Evolutionary conservation across 1,140 invertebrate species (phyloP).

Genomic region (Drosophila azteca): DNA sequence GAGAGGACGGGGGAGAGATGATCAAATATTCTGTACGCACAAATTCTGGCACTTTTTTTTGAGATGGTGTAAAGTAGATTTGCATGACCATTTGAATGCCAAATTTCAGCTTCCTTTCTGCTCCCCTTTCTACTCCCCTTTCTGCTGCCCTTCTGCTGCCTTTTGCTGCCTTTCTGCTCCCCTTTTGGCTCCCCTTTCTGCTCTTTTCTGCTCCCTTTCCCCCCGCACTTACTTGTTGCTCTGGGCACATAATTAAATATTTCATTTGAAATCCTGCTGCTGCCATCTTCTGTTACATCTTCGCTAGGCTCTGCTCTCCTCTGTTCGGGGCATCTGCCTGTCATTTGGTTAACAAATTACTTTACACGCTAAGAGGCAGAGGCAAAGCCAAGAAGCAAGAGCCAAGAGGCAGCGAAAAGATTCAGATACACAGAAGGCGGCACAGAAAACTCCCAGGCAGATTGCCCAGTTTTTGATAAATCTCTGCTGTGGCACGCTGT

Average conservation of each 20-base stretch:
- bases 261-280: conserved; percentile 48
- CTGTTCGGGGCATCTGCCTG: conserved; percentile 19
- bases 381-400: too few relatives aligned
- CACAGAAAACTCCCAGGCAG: conserved; percentile 52
- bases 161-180: too few relatives aligned
- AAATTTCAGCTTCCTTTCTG: not conserved
- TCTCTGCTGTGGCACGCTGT: conserved; percentile 23
- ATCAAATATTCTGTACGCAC: conserved; percentile 42
- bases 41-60: conserved; percentile 34
- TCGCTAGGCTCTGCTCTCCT: not conserved
- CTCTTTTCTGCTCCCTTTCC: not conserved
- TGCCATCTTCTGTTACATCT: not conserved
- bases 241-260: conserved; percentile 55
- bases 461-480: conserved; percentile 73
- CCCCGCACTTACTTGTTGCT: conserved; percentile 47
- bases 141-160: too few relatives aligned
- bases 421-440: conserved; percentile 18
- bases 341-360: conserved; percentile 71
- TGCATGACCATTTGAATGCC: conserved; percentile 37
- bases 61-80: conserved; percentile 53
- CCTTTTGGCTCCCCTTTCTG: not conserved
- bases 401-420: not conserved
- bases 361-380: conserved; percentile 23
- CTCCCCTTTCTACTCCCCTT: not conserved
- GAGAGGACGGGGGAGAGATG: conserved; percentile 3